A percentile compares a stretch with the other conserved stretches of the same genome.
Conservation (phyloP, 2,888 invertebrate genomes). For the Eupithecia inturbata region DNA sequence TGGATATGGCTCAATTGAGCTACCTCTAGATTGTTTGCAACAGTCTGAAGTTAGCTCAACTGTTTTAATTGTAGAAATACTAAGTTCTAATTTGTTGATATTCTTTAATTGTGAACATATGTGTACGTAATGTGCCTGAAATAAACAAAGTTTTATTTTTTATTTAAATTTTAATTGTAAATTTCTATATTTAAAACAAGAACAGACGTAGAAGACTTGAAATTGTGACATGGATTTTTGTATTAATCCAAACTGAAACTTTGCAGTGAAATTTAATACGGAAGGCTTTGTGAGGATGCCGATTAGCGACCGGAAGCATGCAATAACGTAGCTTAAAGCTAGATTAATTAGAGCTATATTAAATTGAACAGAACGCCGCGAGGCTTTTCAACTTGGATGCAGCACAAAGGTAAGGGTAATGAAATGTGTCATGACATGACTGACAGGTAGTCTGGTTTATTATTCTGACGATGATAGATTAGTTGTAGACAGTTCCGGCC, state of each 20-base stretch:
- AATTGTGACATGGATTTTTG: constrained; percentile 32
- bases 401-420: background rate
- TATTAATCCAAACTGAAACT: constrained; percentile 40
- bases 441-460: background rate
- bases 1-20: background rate
- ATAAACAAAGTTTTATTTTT: too few species aligned
- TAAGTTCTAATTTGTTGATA: too few species aligned
- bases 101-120: too few species aligned
- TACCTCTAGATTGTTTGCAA: too few species aligned
- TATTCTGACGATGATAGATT: background rate
- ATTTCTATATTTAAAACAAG: background rate
- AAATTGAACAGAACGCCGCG: constrained; percentile 15
- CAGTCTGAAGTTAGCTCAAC: too few species aligned
- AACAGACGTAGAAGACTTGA: constrained; percentile 4
- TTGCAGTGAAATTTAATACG: constrained; percentile 3
- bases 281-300: constrained; percentile 36
- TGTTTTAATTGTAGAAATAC: too few species aligned
- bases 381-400: background rate
- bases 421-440: background rate
- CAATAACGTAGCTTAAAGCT: constrained; percentile 35
- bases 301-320: constrained; percentile 35
- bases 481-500: background rate
- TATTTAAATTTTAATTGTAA: background rate
- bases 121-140: too few species aligned
- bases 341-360: constrained; percentile 33